Evolutionary conservation across 2,113 vertebrate genomes (phyloP).

Genomic region (Microcebus jonahi): DNA sequence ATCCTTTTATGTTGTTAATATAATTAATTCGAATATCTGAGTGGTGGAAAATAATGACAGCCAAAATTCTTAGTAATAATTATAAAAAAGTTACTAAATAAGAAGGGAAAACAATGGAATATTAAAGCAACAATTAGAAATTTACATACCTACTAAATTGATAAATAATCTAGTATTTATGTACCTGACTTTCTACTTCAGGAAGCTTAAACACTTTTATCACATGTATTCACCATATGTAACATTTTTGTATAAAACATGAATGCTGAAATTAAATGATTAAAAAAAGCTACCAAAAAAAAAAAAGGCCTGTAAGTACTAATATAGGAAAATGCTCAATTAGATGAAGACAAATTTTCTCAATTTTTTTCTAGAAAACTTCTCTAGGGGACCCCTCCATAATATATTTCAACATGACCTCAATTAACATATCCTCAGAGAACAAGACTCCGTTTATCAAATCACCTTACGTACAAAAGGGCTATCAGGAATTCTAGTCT

Average conservation of each 20-base stretch:
- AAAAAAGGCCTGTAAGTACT: neutral
- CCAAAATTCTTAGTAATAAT: constrained; percentile 24
- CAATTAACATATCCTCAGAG: constrained; percentile 35
- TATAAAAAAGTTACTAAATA: neutral
- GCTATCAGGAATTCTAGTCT: neutral
- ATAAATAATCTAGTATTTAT: neutral
- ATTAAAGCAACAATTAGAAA: neutral
- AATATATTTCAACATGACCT: constrained; percentile 49
- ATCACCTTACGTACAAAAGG: neutral
- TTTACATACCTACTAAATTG: neutral
- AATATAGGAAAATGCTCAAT: neutral
- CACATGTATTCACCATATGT: neutral
- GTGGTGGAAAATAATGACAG: neutral
- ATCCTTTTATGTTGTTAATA: neutral
- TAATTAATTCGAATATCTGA: constrained; percentile 11
- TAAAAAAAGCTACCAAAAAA: neutral
- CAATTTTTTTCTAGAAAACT: constrained; percentile 34
- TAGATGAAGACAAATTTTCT: constrained; percentile 25
- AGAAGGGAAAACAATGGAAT: neutral
- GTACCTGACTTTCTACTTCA: neutral
- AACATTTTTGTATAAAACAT: constrained; percentile 49
- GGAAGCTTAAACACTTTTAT: constrained; percentile 31
- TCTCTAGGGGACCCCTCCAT: constrained; percentile 2
- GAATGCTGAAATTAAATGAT: constrained; percentile 22
- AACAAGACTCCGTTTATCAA: constrained; percentile 44